phyloP scores from a whole-genome alignment of 2,113 vertebrate genomes.

The Sciurus niger region DNA sequence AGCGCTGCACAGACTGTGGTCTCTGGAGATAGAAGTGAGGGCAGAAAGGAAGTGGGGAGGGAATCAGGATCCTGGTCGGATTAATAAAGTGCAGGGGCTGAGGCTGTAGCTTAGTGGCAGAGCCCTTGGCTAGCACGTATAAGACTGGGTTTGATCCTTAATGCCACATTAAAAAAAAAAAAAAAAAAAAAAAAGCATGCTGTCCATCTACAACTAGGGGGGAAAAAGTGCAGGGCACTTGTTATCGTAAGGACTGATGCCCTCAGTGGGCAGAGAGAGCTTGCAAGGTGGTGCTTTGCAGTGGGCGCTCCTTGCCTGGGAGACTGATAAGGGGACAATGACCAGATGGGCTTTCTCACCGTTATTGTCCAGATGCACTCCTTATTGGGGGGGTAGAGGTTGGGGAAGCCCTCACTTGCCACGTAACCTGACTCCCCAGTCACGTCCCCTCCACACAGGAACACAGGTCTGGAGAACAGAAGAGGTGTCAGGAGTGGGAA shows the following conservation, averaged over 20 bases:
- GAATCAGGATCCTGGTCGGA: background rate
- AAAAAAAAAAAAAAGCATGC: no score
- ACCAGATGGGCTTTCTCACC: conserved; percentile 83
- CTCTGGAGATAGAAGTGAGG: background rate
- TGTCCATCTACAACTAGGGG: no score
- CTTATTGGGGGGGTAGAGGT: conserved; percentile 91
- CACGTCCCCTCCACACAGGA: conserved; percentile 93
- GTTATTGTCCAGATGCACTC: conserved; percentile 95
- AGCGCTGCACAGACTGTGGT: background rate
- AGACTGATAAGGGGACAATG: background rate
- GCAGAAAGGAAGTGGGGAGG: background rate
- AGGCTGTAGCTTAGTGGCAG: background rate
- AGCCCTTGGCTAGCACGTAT: no score
- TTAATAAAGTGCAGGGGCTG: background rate
- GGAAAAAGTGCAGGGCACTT: background rate
- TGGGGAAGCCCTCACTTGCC: conserved; percentile 94
- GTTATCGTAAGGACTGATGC: background rate
- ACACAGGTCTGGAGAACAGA: conserved; percentile 90
- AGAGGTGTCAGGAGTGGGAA: background rate
- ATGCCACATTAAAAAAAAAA: no score
- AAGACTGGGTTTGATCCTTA: no score
- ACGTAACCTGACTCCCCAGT: conserved; percentile 93
- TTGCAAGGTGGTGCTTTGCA: background rate
- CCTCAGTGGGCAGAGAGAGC: background rate
- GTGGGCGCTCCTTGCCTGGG: background rate